Conservation (phyloP, 2,888 invertebrate genomes). For the Netelia fuscicornis region DNA sequence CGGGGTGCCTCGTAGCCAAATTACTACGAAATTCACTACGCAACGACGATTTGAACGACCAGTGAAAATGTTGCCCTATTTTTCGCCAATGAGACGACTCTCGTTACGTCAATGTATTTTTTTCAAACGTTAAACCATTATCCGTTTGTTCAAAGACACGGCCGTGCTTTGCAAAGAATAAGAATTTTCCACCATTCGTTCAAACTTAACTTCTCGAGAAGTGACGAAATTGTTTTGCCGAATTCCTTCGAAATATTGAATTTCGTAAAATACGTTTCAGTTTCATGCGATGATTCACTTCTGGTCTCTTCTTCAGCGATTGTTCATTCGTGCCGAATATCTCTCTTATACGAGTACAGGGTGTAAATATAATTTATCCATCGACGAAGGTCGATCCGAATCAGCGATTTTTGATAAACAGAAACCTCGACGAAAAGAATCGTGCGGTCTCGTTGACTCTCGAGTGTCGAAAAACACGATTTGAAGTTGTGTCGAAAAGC, state of each 20-base stretch:
- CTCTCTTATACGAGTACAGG: background rate
- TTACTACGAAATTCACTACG: conserved; percentile 21
- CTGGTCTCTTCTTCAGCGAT: background rate
- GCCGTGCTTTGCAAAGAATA: no score
- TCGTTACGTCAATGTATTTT: no score
- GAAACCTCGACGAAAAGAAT: background rate
- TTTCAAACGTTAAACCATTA: no score
- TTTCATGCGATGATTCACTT: no score
- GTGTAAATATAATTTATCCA: background rate
- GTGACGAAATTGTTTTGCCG: no score
- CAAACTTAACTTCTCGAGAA: no score
- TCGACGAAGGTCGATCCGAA: conserved; percentile 6
- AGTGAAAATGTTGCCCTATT: background rate
- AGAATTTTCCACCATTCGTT: no score
- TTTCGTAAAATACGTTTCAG: no score
- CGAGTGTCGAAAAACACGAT: conserved; percentile 3
- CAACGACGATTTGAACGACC: background rate
- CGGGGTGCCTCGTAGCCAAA: conserved; percentile 42
- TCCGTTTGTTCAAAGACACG: no score
- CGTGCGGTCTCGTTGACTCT: background rate
- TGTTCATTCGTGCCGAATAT: background rate
- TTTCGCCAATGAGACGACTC: no score
- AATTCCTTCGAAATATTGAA: no score
- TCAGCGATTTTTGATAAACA: background rate
- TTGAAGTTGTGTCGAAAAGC: conserved; percentile 33